Evolutionary conservation across 2,113 vertebrate species (phyloP).

Genomic region (Clarias batrachus): DNA sequence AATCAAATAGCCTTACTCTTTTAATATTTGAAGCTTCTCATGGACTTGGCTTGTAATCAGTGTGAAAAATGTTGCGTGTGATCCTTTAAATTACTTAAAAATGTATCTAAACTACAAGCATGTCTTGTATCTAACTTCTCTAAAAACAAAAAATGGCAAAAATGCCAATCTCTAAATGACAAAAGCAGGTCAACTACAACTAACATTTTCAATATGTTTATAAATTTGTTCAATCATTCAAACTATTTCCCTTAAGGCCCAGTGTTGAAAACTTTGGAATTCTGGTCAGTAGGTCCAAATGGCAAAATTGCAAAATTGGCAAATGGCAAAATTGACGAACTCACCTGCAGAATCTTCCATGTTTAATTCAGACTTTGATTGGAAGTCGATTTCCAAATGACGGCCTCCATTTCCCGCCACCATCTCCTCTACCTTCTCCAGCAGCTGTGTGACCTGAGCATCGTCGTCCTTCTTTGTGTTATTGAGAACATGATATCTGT

Average conservation of each 20-base stretch:
- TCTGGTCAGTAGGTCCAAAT: too few species aligned
- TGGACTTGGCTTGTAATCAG: too few species aligned
- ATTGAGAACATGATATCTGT: constrained; percentile 12
- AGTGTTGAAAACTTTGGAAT: not conserved
- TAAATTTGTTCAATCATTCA: not conserved
- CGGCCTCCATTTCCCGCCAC: not conserved
- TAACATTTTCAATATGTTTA: not conserved
- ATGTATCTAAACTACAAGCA: not conserved
- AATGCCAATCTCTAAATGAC: too few species aligned
- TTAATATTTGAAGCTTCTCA: too few species aligned
- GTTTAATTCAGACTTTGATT: too few species aligned
- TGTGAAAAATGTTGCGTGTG: too few species aligned
- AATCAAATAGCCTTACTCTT: too few species aligned
- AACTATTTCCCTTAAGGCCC: not conserved
- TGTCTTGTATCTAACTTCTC: not conserved
- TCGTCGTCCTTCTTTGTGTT: not conserved
- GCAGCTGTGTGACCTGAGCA: not conserved
- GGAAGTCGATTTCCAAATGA: not conserved
- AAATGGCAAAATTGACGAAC: not conserved
- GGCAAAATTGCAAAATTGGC: not conserved
- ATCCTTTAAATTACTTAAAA: too few species aligned
- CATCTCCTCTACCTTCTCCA: constrained; percentile 21
- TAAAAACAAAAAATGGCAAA: too few species aligned
- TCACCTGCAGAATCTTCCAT: too few species aligned
- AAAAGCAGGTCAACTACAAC: not conserved